Percentiles rank a stretch among this genome's conserved stretches.
Evolutionary conservation across 1,140 invertebrate species (phyloP).

Genomic region (Matsumurasca onukii): DNA sequence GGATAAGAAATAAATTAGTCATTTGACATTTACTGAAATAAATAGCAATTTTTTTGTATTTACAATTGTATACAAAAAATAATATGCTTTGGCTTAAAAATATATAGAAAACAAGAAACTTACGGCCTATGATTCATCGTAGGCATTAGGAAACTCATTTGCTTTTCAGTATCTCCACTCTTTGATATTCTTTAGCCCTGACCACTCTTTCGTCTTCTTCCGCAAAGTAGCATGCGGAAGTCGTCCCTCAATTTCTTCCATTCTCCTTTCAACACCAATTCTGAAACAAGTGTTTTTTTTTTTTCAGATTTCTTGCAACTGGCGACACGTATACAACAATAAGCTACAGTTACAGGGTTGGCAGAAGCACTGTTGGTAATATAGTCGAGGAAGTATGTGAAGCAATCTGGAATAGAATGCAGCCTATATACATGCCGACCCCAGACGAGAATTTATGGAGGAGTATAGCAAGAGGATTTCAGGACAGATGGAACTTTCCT

Average conservation of each 20-base stretch:
- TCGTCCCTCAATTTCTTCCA: background rate
- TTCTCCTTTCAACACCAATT: background rate
- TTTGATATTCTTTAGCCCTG: background rate
- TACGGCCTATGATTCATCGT: background rate
- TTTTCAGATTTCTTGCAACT: background rate
- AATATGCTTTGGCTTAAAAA: too few species aligned
- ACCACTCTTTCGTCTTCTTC: background rate
- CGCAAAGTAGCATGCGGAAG: background rate
- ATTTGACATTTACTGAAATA: too few species aligned
- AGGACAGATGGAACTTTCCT: constrained; percentile 38
- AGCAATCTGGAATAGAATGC: constrained; percentile 43
- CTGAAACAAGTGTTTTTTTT: background rate
- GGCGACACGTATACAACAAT: constrained; percentile 4
- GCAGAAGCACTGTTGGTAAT: constrained; percentile 40
- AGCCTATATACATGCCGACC: constrained; percentile 40
- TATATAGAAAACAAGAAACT: too few species aligned
- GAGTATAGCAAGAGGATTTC: constrained; percentile 40
- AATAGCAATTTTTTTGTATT: too few species aligned
- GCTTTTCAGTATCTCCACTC: background rate
- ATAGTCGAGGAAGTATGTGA: constrained; percentile 44
- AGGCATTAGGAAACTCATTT: background rate
- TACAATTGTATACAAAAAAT: too few species aligned
- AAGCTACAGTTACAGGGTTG: constrained; percentile 43
- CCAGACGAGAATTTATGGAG: constrained; percentile 40
- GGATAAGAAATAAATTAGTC: too few species aligned